Evolutionary conservation across 2,888 invertebrate species (phyloP), one percentile per base, ranked within the genome.

Genomic region (Euclidia mi): DNA sequence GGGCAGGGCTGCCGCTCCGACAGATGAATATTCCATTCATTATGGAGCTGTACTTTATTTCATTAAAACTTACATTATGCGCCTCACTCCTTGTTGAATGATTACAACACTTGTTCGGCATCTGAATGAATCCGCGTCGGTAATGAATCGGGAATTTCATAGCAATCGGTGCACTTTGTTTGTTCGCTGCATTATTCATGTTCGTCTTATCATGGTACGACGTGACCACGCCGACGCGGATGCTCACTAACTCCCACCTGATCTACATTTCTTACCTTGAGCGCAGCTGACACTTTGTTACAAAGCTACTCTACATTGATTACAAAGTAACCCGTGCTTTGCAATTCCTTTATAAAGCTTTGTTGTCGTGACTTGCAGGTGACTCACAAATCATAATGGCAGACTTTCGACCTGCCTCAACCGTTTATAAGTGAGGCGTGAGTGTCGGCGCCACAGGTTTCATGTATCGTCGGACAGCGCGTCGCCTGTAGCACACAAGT

Each of bases 61-160:
- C 85, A 87, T 87, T 87, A 86, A 83, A 85, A 87, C 84, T 85
- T 83, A 83, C 85, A 84, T 85, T 83, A 85, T 81, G 78, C 72
- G 63, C 63, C 80, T 65, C 64, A 74, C 73, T 71, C 76, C 65
- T n/a, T 81, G 66, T 78, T 77, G 84, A 85, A 84, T 87, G 87
- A 85, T 86, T 83, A 77, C 78, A 75, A 77, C 76, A 80, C 79
- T n/a, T n/a, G n/a, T n/a, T 75, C 56, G 59, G 74, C 80, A 82
- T 81, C 75, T 70, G 70, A 84, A 85, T 81, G 80, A 80, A 59
- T 45, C 48, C 63, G 64, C 67, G 71, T 53, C 48, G 66, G 56
- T 71, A 78, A 77, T 79, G 72, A 79, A 75, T 76, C 70, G 73
- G 65, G 70, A 77, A 73, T 77, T 77, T 71, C 70, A 70, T 70